Percentiles rank a stretch among this genome's conserved stretches.
Conservation (phyloP, 2,888 invertebrate species). For the Cactoblastis cactorum region DNA sequence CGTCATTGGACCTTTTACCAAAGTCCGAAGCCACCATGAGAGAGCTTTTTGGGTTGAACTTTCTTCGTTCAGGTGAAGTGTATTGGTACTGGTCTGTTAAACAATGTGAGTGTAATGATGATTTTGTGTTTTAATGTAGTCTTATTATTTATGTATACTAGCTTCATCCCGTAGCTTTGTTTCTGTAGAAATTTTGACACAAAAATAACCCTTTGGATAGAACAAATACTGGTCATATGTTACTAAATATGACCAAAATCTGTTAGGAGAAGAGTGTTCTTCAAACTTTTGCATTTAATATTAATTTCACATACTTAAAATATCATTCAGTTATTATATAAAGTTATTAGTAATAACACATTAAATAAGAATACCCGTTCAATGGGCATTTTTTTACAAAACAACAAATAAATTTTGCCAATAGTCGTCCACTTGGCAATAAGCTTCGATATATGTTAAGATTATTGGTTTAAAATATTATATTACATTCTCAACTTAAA, state of each 20-base stretch:
- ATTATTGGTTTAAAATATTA: background rate
- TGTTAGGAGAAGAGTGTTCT: no score
- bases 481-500: background rate
- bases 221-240: no score
- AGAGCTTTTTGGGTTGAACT: slow-evolving; percentile 54
- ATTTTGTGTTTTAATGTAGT: no score
- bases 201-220: no score
- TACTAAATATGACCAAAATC: no score
- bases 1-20: slow-evolving; percentile 62
- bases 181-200: no score
- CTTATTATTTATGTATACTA: no score
- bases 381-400: background rate
- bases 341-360: background rate
- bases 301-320: background rate
- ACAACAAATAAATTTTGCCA: background rate
- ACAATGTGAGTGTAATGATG: slow-evolving; percentile 25
- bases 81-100: slow-evolving; percentile 33
- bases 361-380: background rate
- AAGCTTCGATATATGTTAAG: background rate
- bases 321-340: background rate
- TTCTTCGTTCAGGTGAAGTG: slow-evolving; percentile 39
- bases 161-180: no score
- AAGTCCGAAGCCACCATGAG: slow-evolving; percentile 59
- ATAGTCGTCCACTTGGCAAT: background rate
- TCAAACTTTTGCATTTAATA: no score